Evolutionary conservation across 2,113 vertebrate species (phyloP), one percentile per base, ranked within the genome.

Genomic region (Dendropsophus ebraccatus): DNA sequence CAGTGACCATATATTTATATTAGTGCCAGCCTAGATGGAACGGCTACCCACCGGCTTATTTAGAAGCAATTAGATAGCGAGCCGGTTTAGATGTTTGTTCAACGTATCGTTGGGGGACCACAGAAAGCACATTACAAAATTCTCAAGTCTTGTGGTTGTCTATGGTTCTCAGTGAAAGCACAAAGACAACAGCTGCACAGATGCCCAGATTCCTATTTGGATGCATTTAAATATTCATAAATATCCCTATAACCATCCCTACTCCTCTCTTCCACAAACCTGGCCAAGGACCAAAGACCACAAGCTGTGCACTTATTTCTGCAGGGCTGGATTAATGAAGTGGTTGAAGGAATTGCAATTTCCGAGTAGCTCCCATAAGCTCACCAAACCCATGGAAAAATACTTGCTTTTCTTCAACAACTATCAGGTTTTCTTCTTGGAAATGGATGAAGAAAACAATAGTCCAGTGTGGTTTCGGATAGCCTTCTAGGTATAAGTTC

Each of bases 201-300:
- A 70, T 70, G 67, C 67, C 67, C 67, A 23, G 35, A 70, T 41
- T 70, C 67, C 35, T 70, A 70, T 70, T 70, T 41, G 67, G 67
- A 70, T 70, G 67, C 67, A 41, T 70, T 70, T 70, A 70, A 70
- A 70, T 70, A 70, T 70, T 70, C 67, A 70, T 70, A 70, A 70
- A 70, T 70, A 70, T 70, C 67, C 35, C 67, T 23, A 70, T 70
- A 70, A 70, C 67, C 67, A 70, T 17, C 67, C 67, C 32, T 70
- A 70, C 67, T 70, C 67, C 67, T 70, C 67, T 70, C 17, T 13
- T 23, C 67, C 19, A 70, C 67, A 70, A 70, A 70, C 35, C 67
- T 70, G 67, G 67, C 67, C 67, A 70, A 70, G 32, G 67, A 70
- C 67, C 67, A 70, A 70, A 70, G 67, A 70, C 67, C 67, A 70